Evolutionary conservation across 2,113 vertebrate genomes (phyloP).

Genomic region (Hoplias malabaricus): DNA sequence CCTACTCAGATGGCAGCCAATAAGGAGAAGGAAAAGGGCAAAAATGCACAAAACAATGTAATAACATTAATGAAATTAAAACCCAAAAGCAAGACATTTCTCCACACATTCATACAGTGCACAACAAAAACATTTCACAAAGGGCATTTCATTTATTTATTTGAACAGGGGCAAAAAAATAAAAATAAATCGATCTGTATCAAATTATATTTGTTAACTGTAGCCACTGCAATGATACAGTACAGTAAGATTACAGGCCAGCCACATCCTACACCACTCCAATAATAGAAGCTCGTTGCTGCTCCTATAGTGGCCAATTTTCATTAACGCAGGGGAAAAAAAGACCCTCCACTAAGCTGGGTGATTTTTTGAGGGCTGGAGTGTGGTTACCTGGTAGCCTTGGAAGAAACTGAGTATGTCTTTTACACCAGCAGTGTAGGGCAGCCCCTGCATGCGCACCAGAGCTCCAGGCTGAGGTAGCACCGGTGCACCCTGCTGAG

Average conservation of each 20-base stretch:
- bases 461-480: conserved; percentile 85
- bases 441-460: conserved; percentile 95
- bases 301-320: neutral
- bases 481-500: conserved; percentile 74
- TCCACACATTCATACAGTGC: neutral
- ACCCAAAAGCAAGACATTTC: neutral
- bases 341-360: too few relatives aligned
- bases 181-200: too few relatives aligned
- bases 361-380: too few relatives aligned
- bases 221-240: too few relatives aligned
- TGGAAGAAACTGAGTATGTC: conserved; percentile 97
- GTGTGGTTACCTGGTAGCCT: conserved; percentile 91
- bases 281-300: too few relatives aligned
- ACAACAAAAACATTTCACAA: too few relatives aligned
- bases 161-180: too few relatives aligned
- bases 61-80: neutral
- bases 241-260: too few relatives aligned
- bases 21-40: conserved; percentile 40
- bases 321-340: neutral
- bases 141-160: too few relatives aligned
- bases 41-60: conserved; percentile 54
- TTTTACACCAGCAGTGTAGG: conserved; percentile 91
- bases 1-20: conserved; percentile 62
- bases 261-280: too few relatives aligned
- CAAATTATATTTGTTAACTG: too few relatives aligned